Evolutionary conservation across 92 coral and sea anemone species (phyloP).

Genomic region (Palythoa grandis): DNA sequence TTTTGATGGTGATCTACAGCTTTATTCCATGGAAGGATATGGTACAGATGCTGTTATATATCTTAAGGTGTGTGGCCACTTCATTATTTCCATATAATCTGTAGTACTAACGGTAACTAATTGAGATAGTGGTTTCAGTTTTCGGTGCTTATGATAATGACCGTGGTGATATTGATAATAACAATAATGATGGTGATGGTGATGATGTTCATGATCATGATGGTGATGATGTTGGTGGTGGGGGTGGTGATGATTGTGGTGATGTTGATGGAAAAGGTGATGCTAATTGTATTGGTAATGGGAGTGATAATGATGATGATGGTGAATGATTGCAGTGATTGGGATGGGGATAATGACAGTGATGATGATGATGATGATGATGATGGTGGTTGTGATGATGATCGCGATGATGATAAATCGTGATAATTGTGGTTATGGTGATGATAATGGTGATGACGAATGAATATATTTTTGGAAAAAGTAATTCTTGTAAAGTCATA

Average conservation of each 20-base stretch:
- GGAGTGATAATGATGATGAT: background rate
- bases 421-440: background rate
- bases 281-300: too few relatives aligned
- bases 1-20: slow-evolving; percentile 93
- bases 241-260: too few relatives aligned
- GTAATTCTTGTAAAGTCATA: too few relatives aligned
- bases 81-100: background rate
- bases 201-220: too few relatives aligned
- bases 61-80: slow-evolving; percentile 70
- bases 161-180: too few relatives aligned
- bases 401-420: background rate
- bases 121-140: too few relatives aligned
- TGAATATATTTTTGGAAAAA: too few relatives aligned
- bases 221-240: too few relatives aligned
- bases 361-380: background rate
- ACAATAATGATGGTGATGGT: too few relatives aligned
- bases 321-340: background rate
- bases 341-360: background rate
- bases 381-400: background rate
- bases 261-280: background rate
- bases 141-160: too few relatives aligned
- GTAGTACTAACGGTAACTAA: background rate
- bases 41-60: slow-evolving; percentile 98
- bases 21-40: slow-evolving; percentile 97
- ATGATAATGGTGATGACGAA: background rate